Evolutionary conservation across 2,888 invertebrate species (phyloP), one percentile per base, ranked within the genome.

Genomic region (Drosophila longiperda): DNA sequence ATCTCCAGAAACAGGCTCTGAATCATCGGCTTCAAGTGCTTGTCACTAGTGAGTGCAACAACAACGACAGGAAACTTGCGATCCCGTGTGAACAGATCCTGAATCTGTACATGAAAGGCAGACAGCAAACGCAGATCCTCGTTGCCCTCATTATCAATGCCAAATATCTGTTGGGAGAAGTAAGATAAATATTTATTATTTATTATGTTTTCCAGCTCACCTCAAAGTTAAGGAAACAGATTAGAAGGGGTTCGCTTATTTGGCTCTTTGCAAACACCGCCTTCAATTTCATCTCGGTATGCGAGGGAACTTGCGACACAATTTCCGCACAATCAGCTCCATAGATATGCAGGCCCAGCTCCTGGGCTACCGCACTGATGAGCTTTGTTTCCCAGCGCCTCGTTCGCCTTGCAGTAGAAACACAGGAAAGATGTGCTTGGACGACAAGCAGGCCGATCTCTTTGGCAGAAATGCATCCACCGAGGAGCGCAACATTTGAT

Each of bases 201-300:
- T n/a, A 3, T 12, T 0, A 26, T 0, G 1, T 1, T 23, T 17
- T 20, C 0, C 1, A 34, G 50, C 29, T 79, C 60, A 92, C 93
- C 91, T 93, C 93, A 70, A 93, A 93, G 82, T 93, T 92, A 95
- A 95, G 83, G 96, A 94, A 83, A 95, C 93, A 93, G 32, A 98
- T 93, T 71, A 98, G 93, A 80, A 96, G 96, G 1, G 98, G 98
- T 23, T 96, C 95, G 78, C 95, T 95, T 67, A 94, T 93, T 87
- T 95, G 95, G 3, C 96, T 95, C 90, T 95, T 96, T 70, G 95
- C 95, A 79, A 97, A 94, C 23, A 95, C 94, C 53, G 95, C 95
- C 87, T 95, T 95, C 8, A 98, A 93, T 93, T 96, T 97, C 60
- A 96, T 95, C 92, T 98, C 98, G 0, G 96, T 97, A 90, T 97